Percentiles rank a stretch among this genome's conserved stretches.
These are phyloP conservation scores for Drosophila rubida DNA, from an alignment of 2,888 invertebrate species.

Conservation along the genomic window DNA sequence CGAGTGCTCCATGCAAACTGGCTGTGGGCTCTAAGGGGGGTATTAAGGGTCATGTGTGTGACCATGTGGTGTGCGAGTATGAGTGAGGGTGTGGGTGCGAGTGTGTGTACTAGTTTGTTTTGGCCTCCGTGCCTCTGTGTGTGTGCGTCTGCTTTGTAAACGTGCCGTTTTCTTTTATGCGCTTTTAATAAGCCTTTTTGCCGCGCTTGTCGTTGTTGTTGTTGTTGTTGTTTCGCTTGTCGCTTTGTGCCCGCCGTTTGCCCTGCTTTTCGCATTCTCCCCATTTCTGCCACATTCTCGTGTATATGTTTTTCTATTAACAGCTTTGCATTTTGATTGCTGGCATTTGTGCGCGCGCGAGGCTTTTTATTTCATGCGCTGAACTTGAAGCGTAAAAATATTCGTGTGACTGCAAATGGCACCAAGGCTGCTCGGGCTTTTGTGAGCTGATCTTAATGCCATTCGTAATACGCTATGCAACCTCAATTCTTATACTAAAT, in stretches of 20 bases:
- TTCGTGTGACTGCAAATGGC: conserved; percentile 34
- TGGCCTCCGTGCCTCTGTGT: conserved; percentile 21
- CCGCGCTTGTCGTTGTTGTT: conserved; percentile 64
- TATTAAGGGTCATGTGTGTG: conserved; percentile 42
- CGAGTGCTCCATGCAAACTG: conserved; percentile 71
- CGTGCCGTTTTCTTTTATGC: conserved; percentile 78
- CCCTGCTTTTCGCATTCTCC: conserved; percentile 25
- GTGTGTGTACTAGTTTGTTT: conserved; percentile 34
- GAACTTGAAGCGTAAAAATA: conserved; percentile 63
- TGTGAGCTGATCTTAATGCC: neutral
- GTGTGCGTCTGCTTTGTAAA: conserved; percentile 68
- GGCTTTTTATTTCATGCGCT: conserved; percentile 32
- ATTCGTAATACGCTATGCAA: too few species aligned
- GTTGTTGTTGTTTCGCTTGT: neutral
- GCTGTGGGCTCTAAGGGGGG: neutral
- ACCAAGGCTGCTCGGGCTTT: conserved; percentile 22
- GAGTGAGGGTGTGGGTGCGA: conserved; percentile 30
- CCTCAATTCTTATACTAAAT: too few species aligned
- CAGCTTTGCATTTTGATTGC: conserved; percentile 66
- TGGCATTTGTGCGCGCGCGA: conserved; percentile 58
- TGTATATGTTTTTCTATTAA: conserved; percentile 54
- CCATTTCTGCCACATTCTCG: conserved; percentile 1
- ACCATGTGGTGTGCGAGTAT: neutral
- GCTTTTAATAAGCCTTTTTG: conserved; percentile 77
- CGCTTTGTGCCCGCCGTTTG: conserved; percentile 50